phyloP scores from a whole-genome alignment of 2,113 vertebrate genomes.

The Falco punctatus region DNA sequence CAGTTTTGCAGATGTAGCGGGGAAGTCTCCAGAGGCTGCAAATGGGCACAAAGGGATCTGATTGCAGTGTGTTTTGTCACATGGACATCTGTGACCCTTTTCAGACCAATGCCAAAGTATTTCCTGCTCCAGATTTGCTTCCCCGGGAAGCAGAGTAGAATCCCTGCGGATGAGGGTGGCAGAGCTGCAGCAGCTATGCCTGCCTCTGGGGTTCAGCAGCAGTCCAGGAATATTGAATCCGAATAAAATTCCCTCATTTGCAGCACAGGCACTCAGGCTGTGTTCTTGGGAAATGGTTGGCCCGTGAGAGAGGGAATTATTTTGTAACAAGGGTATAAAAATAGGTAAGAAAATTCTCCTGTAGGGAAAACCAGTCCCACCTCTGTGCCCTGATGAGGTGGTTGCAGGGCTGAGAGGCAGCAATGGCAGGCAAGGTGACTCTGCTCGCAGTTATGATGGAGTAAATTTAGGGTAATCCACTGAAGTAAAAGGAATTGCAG shows the following conservation, averaged over 20 bases:
- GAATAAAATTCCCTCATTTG: neutral
- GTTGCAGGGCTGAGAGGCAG: neutral
- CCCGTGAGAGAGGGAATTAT: neutral
- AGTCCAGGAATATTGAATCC: neutral
- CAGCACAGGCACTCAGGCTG: neutral
- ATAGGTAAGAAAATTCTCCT: neutral
- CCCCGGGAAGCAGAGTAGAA: neutral
- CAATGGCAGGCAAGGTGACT: neutral
- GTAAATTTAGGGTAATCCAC: neutral
- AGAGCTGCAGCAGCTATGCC: neutral
- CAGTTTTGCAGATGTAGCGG: neutral
- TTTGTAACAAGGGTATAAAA: neutral
- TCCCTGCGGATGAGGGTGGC: neutral
- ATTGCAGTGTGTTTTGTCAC: accelerated
- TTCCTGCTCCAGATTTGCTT: neutral
- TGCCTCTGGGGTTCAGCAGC: neutral
- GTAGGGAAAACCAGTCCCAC: neutral
- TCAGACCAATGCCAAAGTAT: neutral
- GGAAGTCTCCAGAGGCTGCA: neutral
- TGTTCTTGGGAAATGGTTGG: neutral
- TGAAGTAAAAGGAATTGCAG: neutral
- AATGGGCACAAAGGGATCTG: neutral
- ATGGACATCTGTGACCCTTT: neutral
- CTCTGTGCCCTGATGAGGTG: neutral
- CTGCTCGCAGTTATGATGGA: neutral